phyloP scores from a whole-genome alignment of 2,888 invertebrate genomes.

The Physocephala rufipes region DNA sequence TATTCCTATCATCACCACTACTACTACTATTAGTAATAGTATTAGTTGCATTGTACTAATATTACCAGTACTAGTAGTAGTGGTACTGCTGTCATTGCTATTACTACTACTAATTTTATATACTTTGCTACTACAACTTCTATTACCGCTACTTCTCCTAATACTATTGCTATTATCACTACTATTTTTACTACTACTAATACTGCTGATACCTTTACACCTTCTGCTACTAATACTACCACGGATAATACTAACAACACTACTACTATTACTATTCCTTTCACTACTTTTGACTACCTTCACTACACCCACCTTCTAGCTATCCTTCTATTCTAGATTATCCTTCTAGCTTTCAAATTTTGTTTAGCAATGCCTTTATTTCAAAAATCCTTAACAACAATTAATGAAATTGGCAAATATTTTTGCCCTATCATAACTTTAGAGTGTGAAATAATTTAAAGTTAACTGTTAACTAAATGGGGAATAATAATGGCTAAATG shows the following conservation, averaged over 20 bases:
- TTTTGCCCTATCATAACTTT: constrained; percentile 6
- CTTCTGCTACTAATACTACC: not conserved
- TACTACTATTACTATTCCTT: not conserved
- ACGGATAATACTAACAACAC: not conserved
- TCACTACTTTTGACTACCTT: not conserved
- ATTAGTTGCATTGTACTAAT: too few relatives aligned
- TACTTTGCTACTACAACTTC: constrained; percentile 23
- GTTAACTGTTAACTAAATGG: not conserved
- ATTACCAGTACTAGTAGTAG: constrained; percentile 23
- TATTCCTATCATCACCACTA: too few relatives aligned
- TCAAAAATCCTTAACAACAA: too few relatives aligned
- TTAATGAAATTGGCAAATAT: too few relatives aligned
- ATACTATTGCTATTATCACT: constrained; percentile 25
- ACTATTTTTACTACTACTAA: constrained; percentile 1
- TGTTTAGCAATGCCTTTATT: too few relatives aligned
- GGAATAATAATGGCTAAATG: not conserved
- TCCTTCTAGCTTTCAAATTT: too few relatives aligned
- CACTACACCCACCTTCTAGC: too few relatives aligned
- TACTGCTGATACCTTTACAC: not conserved
- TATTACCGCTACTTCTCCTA: constrained; percentile 33
- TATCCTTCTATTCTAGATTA: too few relatives aligned
- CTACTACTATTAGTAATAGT: too few relatives aligned
- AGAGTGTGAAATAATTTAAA: not conserved
- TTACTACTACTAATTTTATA: constrained; percentile 16
- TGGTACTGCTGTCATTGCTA: constrained; percentile 30